Base-by-base conservation (phyloP, 2,113 vertebrate genomes). In the Eurypyga helias region DNA sequence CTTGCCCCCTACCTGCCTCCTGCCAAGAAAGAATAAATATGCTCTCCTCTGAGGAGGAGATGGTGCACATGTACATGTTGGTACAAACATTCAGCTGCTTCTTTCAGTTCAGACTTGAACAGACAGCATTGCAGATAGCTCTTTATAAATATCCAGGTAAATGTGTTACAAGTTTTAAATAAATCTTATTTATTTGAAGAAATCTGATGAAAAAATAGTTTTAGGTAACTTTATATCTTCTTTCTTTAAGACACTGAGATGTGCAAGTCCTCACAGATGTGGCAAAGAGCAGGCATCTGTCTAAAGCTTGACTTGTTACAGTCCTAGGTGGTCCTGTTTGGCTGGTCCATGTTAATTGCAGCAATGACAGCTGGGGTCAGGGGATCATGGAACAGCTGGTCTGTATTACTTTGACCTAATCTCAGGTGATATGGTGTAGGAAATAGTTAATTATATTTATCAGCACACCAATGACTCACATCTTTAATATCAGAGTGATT, bases 371-470 rank as follows among this genome's bases (percentile, higher is more conserved):
- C 26, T 83, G 69, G 52, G 70, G 89, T 96, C 90, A 79, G n/a
- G 45, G 38, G 61, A 87, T 92, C 86, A 65, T 33, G 25, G 72
- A 90, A 76, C 80, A 94, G 71, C 72, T 0, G 11, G 23, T 70
- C 64, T 93, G 8, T 92, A 90, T 92, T 92, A 91, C 73, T 95
- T 89, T 89, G 95, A 79, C 86, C 61, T 89, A 82, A 90, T 89
- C 45, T 93, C 77, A 95, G 86, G 77, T 97, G 83, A 80, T 91
- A 36, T 75, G n/a, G 57, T 95, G 25, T 96, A 91, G 83, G 80
- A 94, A 97, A 97, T 75, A 92, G 71, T 88, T 95, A 82, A 87
- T 95, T 91, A 49, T 36, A 57, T 78, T 89, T 92, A 93, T 87
- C 88, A 87, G 46, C 77, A 91, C 66, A 86, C 52, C 28, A 38